These are phyloP conservation scores for Fregata magnificens DNA, from an alignment of 2,113 vertebrate genomes.

Conservation along the genomic window DNA sequence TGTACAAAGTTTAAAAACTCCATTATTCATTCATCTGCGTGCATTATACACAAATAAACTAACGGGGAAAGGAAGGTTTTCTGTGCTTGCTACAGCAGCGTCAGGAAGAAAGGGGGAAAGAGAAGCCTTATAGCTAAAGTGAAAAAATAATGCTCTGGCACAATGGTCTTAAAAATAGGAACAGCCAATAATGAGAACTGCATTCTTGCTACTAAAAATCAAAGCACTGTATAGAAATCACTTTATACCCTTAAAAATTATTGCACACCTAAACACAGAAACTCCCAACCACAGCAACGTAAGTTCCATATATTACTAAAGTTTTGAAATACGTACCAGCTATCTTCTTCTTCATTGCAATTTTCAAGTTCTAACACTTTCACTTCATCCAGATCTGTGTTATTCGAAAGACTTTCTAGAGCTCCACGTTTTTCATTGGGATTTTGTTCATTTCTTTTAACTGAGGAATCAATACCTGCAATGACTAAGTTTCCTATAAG, in stretches of 20 bases:
- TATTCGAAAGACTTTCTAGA: background rate
- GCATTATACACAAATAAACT: background rate
- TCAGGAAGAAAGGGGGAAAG: background rate
- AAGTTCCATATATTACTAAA: accelerated
- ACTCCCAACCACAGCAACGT: accelerated
- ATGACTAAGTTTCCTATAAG: background rate
- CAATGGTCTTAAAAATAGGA: background rate
- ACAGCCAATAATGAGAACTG: background rate
- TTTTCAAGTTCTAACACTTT: constrained; percentile 85
- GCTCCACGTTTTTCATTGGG: constrained; percentile 50
- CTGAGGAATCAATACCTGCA: constrained; percentile 26
- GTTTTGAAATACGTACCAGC: constrained; percentile 78
- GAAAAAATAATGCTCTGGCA: background rate
- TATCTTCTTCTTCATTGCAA: constrained; percentile 81
- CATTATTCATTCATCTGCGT: background rate
- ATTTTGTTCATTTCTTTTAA: background rate
- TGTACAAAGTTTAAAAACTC: background rate
- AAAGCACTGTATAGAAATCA: background rate
- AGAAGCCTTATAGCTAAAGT: background rate
- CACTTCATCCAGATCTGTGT: constrained; percentile 82
- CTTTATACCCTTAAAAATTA: background rate
- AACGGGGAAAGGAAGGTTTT: background rate
- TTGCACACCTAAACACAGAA: background rate
- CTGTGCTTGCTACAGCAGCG: background rate
- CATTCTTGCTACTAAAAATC: background rate